Evolutionary conservation across 2,113 vertebrate genomes (phyloP), one percentile per base, ranked within the genome.

Genomic region (Grantiella picta): DNA sequence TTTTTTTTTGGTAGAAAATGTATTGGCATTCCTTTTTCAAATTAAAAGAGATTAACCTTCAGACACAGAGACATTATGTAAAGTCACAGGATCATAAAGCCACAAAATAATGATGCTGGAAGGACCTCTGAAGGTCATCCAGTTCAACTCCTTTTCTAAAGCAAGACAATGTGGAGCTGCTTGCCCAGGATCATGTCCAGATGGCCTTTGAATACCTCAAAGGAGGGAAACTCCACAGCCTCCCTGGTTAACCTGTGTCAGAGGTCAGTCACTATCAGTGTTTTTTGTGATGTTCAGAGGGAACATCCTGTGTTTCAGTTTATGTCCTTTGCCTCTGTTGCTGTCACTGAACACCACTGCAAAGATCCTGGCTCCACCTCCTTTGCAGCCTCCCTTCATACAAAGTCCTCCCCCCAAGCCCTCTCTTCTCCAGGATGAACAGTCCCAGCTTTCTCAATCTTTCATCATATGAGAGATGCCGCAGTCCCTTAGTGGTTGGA

Each of bases 121-220:
- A 69, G 5, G 12, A 63, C 10, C 13, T 54, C 25, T 50, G n/a
- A 50, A 61, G 3, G 19, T 45, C 33, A 40, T 15, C 7, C 24
- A 12, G 15, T 38, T 18, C 15, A 80, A 21, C 28, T 59, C 3
- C 11, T 33, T 18, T 45, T 45, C 25, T 81, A 36, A 61, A 65
- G 63, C 18, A 60, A 21, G 25, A 16, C 25, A 9, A 40, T 1
- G 4, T 29, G 33, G 6, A 56, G 16, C 3, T 2, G 1, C 10
- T 76, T 54, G 18, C 15, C 7, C 31, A 54, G 44, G 40, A 80
- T 31, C 35, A 28, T 31, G 50, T 54, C 23, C 31, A 49, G 45
- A 31, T 4, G 3, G 4, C 14, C 79, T 69, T 22, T 87, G 3
- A 25, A 15, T 45, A 22, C 17, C 31, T 57, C 22, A 21, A 22